Conservation (phyloP, 2,888 invertebrate genomes). For the Conops quadrifasciatus region DNA sequence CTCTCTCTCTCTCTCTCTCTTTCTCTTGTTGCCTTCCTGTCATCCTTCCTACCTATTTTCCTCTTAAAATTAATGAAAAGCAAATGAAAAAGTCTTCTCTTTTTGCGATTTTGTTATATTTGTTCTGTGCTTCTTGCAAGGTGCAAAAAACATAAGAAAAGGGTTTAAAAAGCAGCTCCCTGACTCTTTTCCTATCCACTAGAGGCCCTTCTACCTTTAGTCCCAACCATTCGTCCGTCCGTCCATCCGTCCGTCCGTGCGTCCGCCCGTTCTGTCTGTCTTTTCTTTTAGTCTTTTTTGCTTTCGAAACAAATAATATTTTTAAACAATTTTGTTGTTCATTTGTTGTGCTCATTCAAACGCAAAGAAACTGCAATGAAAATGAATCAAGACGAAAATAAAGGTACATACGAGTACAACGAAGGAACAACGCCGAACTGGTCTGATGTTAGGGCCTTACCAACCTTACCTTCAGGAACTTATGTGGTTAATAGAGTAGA, state of each 20-base stretch:
- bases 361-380: conserved; percentile 35
- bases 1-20: background rate
- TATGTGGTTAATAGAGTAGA: no score
- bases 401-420: background rate
- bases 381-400: conserved; percentile 41
- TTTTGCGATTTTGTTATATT: conserved; percentile 35
- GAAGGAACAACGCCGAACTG: no score
- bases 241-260: no score
- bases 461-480: no score
- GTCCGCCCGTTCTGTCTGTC: conserved; percentile 38
- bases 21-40: conserved; percentile 26
- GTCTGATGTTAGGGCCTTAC: no score
- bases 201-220: no score
- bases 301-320: conserved; percentile 43
- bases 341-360: conserved; percentile 48
- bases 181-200: no score
- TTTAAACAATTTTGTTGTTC: conserved; percentile 59
- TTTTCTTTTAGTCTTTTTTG: conserved; percentile 38
- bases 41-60: no score
- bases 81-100: conserved; percentile 41
- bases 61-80: conserved; percentile 44
- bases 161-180: conserved; percentile 13
- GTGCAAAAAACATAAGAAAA: conserved; percentile 36
- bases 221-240: no score
- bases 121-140: conserved; percentile 41